Base-by-base conservation (phyloP, 1,140 invertebrate genomes). In the Danaus melanippus region DNA sequence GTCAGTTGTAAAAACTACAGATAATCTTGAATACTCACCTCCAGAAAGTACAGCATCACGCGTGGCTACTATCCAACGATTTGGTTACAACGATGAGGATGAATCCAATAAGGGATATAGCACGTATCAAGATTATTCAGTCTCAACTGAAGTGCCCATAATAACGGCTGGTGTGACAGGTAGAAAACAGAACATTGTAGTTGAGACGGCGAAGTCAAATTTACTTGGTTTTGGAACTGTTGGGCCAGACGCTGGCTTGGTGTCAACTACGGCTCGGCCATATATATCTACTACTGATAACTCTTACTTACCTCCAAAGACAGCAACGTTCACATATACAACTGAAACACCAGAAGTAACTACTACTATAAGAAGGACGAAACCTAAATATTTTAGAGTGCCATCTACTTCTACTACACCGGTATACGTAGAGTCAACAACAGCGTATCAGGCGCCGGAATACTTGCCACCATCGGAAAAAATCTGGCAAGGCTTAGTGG, bases 171-270 rank as follows among this genome's bases (percentile, higher is more conserved):
- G 21, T 8, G 21, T 32, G 21, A 32, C 21, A 32, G 21, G 21
- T 32, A 76, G 76, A 60, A 80, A 84, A 66, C 76, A 78, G 52
- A 84, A 86, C 58, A 71, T 86, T 50, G 78, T 83, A 8, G 76
- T 86, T 42, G 73, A 85, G 64, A 79, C 71, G 40, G 76, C 79
- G 4, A 85, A 86, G 63, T 76, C 81, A 45, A 75, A 87, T 56
- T 58, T 86, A 58, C 67, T 88, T 42, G 86, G 86, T 17, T 88
- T 87, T 58, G 83, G 84, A 46, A 83, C 85, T 9, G 85, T 88
- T 2, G 85, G 85, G 10, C 83, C 80, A 21, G 78, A 87, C 60
- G 86, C 86, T 46, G 85, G 84, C 11, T 64, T 87, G 60, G 75
- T 88, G 8, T 72, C 76, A 7, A 66, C 75, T 10, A 63, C 66